phyloP scores from a whole-genome alignment of 2,888 invertebrate genomes.

The Prionchulus punctatus region DNA sequence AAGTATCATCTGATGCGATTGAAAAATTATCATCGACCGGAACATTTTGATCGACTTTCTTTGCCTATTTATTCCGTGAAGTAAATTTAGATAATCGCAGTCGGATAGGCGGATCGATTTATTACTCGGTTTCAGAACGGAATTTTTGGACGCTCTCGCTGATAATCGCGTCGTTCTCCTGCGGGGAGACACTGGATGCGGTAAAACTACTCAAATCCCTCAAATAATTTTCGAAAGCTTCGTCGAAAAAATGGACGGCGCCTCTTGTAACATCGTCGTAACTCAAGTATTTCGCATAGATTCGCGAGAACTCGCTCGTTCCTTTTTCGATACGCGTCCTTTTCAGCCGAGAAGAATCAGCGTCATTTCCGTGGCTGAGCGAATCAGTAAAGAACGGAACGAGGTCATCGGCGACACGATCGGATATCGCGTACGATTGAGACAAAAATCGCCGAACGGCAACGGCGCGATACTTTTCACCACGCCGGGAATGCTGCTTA shows the following conservation, averaged over 20 bases:
- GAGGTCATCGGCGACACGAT: constrained; percentile 46
- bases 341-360: constrained; percentile 48
- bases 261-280: constrained; percentile 45
- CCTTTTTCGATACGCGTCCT: no score
- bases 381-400: constrained; percentile 47
- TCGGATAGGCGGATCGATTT: no score
- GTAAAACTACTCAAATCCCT: constrained; percentile 53
- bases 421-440: constrained; percentile 47
- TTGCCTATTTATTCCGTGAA: no score
- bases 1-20: no score
- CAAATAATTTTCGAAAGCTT: constrained; percentile 46
- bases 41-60: no score
- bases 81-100: no score
- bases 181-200: constrained; percentile 55
- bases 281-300: no score
- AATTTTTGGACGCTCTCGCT: constrained; percentile 44
- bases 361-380: constrained; percentile 49
- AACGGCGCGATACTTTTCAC: constrained; percentile 49
- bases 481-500: constrained; percentile 49
- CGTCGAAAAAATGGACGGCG: constrained; percentile 35
- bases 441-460: constrained; percentile 35
- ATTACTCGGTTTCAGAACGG: constrained; percentile 42
- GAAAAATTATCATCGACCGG: no score
- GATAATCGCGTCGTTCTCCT: constrained; percentile 45
- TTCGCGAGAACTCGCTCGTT: no score